phyloP scores from a whole-genome alignment of 2,797 vertebrate species.

The Microcaecilia unicolor region DNA sequence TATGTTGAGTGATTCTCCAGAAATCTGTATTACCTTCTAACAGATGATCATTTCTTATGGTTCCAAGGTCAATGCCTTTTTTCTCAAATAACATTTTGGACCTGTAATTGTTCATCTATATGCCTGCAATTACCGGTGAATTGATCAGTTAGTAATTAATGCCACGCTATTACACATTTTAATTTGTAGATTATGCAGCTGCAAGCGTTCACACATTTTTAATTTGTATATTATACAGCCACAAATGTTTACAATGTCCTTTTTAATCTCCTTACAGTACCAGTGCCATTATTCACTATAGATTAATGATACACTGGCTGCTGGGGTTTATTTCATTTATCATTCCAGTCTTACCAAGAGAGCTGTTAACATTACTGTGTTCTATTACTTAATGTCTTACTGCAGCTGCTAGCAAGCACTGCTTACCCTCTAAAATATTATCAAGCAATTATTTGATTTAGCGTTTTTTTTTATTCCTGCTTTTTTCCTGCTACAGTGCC shows the following conservation, averaged over 20 bases:
- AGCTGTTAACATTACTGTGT: slow-evolving; percentile 64
- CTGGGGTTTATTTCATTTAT: slow-evolving; percentile 63
- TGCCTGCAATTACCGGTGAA: slow-evolving; percentile 62
- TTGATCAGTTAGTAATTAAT: slow-evolving; percentile 74
- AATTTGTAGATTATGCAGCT: slow-evolving; percentile 77
- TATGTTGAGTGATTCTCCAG: slow-evolving; percentile 39
- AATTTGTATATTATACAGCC: slow-evolving; percentile 76
- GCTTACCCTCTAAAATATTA: slow-evolving; percentile 63
- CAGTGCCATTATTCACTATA: slow-evolving; percentile 62
- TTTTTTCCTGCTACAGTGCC: slow-evolving; percentile 7
- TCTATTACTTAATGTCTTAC: slow-evolving; percentile 63
- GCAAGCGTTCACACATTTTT: slow-evolving; percentile 64
- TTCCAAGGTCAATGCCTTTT: slow-evolving; percentile 70
- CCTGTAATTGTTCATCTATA: slow-evolving; percentile 70
- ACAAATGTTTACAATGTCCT: slow-evolving; percentile 78
- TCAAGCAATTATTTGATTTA: slow-evolving; percentile 25
- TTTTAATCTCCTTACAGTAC: slow-evolving; percentile 73
- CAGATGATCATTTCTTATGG: slow-evolving; percentile 55
- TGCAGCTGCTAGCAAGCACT: slow-evolving; percentile 56
- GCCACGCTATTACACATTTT: slow-evolving; percentile 67
- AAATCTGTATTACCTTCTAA: slow-evolving; percentile 48
- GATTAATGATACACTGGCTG: slow-evolving; percentile 62
- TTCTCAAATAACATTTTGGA: slow-evolving; percentile 66
- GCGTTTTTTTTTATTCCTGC: not conserved
- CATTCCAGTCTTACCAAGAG: slow-evolving; percentile 54